A percentile compares a stretch with the other conserved stretches of the same genome.
Evolutionary conservation across 2,113 vertebrate species (phyloP).

Genomic region (Mesitornis unicolor): DNA sequence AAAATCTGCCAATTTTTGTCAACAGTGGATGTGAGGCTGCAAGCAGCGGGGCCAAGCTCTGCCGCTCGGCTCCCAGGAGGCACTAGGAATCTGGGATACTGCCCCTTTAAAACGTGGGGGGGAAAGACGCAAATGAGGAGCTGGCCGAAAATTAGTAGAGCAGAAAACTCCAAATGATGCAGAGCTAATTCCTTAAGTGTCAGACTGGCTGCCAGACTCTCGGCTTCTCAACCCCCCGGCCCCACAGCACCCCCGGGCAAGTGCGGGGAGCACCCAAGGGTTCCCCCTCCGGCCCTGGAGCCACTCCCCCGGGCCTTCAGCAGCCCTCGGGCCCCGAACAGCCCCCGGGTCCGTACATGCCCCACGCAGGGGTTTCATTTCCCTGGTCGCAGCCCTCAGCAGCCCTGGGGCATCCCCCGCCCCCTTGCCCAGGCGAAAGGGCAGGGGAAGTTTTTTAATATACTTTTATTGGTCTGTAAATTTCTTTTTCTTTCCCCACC

Average conservation of each 20-base stretch:
- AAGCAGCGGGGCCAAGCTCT: accelerated
- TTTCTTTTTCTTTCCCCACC: constrained; percentile 48
- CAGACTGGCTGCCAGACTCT: constrained; percentile 64
- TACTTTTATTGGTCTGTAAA: constrained; percentile 68
- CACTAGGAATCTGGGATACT: background rate
- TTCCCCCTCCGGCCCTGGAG: background rate
- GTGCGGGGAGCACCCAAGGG: accelerated
- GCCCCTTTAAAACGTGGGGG: constrained; percentile 49
- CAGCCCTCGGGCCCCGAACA: background rate
- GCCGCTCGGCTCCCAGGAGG: background rate
- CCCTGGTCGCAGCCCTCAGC: background rate
- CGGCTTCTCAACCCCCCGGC: background rate
- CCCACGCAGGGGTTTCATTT: accelerated
- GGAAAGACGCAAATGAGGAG: constrained; percentile 43
- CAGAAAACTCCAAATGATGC: constrained; percentile 75
- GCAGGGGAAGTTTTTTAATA: constrained; percentile 61
- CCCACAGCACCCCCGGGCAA: background rate
- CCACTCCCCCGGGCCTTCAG: background rate
- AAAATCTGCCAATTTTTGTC: background rate
- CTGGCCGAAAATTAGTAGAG: constrained; percentile 66
- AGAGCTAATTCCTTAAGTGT: constrained; percentile 75
- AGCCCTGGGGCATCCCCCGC: background rate
- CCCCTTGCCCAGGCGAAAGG: background rate
- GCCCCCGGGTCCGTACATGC: background rate
- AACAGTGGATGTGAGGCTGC: accelerated